Evolutionary conservation across 2,888 invertebrate genomes (phyloP).

Genomic region (Teleogryllus oceanicus): DNA sequence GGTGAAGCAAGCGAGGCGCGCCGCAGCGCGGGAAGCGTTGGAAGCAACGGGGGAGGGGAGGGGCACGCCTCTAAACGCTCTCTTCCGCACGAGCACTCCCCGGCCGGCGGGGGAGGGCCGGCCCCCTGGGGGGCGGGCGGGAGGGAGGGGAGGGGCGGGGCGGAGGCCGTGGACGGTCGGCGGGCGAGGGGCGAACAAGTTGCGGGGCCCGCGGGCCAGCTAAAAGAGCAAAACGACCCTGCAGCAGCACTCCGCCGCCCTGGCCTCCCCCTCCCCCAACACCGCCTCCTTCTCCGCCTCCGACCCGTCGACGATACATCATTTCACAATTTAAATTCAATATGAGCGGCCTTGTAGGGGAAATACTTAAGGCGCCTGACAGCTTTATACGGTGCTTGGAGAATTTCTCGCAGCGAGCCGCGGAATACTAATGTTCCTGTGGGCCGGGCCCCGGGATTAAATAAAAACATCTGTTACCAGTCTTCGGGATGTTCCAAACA

Average conservation of each 20-base stretch:
- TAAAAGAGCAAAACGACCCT: background rate
- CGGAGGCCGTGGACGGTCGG: background rate
- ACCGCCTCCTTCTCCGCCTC: background rate
- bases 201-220: background rate
- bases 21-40: background rate
- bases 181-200: background rate
- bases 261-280: background rate
- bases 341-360: background rate
- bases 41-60: background rate
- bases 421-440: background rate
- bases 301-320: background rate
- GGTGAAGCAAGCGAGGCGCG: too few relatives aligned
- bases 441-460: background rate
- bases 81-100: background rate
- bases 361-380: constrained; percentile 9
- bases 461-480: constrained; percentile 9
- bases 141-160: background rate
- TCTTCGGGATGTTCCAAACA: constrained; percentile 18
- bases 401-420: background rate
- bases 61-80: background rate
- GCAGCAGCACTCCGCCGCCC: too few relatives aligned
- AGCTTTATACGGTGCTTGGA: constrained; percentile 18
- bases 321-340: constrained; percentile 18
- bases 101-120: background rate
- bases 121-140: background rate